phyloP scores from a whole-genome alignment of 2,113 vertebrate genomes.

The Phalacrocorax brasilianus region DNA sequence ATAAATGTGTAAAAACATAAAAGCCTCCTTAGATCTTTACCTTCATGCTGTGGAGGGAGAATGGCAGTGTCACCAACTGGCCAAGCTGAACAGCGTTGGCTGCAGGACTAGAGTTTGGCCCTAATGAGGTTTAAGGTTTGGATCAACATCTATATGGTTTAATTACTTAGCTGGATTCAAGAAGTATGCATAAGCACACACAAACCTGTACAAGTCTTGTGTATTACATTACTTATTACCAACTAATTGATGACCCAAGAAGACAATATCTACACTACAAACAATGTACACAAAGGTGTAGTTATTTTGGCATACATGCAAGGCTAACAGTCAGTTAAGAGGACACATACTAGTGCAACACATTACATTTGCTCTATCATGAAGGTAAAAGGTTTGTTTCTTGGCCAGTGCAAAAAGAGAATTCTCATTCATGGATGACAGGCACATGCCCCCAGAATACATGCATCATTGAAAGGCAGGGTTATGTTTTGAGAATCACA shows the following conservation, averaged over 20 bases:
- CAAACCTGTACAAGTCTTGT: background rate
- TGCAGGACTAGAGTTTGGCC: background rate
- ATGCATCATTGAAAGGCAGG: background rate
- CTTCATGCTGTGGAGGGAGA: background rate
- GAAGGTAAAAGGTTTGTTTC: constrained; percentile 7
- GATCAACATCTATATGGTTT: background rate
- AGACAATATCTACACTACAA: background rate
- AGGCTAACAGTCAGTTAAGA: background rate
- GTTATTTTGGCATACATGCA: background rate
- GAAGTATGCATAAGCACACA: background rate
- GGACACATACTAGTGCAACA: background rate
- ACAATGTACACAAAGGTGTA: background rate
- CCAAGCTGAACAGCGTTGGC: background rate
- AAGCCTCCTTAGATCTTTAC: background rate
- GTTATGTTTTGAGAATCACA: background rate
- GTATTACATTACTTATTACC: background rate
- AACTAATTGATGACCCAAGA: background rate
- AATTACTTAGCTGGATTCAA: background rate
- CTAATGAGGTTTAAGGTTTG: background rate
- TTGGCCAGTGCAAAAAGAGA: background rate
- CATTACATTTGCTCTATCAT: background rate
- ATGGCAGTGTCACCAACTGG: background rate
- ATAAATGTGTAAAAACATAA: background rate
- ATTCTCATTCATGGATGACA: background rate
- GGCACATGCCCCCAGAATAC: background rate